Evolutionary conservation across 2,113 vertebrate genomes (phyloP), one percentile per base, ranked within the genome.

Genomic region (Sturnira hondurensis): DNA sequence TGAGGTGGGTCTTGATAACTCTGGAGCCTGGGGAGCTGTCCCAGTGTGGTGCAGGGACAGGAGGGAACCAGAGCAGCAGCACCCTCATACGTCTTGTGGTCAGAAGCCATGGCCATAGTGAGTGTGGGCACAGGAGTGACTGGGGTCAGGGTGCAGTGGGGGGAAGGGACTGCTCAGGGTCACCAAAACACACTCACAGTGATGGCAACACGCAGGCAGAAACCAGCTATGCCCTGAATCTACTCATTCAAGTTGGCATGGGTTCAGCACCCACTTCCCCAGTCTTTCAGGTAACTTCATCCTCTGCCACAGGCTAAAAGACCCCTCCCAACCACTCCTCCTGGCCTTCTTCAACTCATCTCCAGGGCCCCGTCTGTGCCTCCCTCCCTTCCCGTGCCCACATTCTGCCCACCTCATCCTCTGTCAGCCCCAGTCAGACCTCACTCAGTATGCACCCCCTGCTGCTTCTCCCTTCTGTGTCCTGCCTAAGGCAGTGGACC

Each of bases 11-110:
- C 77, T 78, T 24, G n/a, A 73, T 0, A 45, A 22, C 3, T 13
- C 8, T 0, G 5, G 14, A 31, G 45, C n/a, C 45, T 65, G 24
- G 43, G 80, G 26, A 31, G 24, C 24, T 61, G 88, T 20, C 61
- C 65, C 20, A 1, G 22, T 9, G 47, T 36, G 58, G 86, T 3
- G 1, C 33, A 16, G 56, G 4, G 9, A 50, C n/a, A 54, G 43
- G 4, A 38, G 41, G 36, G 47, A 50, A 36, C 2, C 28, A 22
- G 4, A 71, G 38, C 4, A 26, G 70, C 80, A 52, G n/a, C 58
- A 28, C 45, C 31, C 12, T 1, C 15, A 43, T 7, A 11, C 6
- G 20, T 6, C 13, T 47, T 5, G 0, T 1, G 33, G 74, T 61
- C 82, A 77, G 20, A 80, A 76, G 82, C 74, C 77, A 41, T 2